Evolutionary conservation across 2,888 invertebrate genomes (phyloP).

Genomic region (Brachylomia viminalis): DNA sequence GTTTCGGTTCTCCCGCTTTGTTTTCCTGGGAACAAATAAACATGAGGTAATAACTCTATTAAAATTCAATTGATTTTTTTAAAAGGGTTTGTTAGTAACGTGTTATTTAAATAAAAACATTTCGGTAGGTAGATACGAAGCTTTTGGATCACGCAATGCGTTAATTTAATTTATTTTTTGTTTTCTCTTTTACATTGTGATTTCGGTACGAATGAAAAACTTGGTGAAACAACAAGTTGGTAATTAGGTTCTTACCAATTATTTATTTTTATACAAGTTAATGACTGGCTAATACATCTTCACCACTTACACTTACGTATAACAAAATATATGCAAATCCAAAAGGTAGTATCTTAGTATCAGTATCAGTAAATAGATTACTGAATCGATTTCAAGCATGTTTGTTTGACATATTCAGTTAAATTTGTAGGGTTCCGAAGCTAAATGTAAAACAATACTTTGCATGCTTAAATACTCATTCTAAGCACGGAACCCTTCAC

Average conservation of each 20-base stretch:
- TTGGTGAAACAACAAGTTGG: slow-evolving; percentile 19
- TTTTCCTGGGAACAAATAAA: slow-evolving; percentile 46
- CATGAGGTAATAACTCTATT: slow-evolving; percentile 48
- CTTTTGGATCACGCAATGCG: slow-evolving; percentile 6
- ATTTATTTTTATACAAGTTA: neutral
- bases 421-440: too few relatives aligned
- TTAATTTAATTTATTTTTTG: neutral
- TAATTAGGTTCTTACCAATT: slow-evolving; percentile 13
- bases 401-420: too few relatives aligned
- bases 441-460: too few relatives aligned
- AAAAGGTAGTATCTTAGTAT: too few relatives aligned
- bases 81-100: slow-evolving; percentile 10
- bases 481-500: too few relatives aligned
- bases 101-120: slow-evolving; percentile 53
- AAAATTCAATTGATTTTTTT: slow-evolving; percentile 31
- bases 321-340: too few relatives aligned
- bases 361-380: too few relatives aligned
- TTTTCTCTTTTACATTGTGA: slow-evolving; percentile 11
- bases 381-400: too few relatives aligned
- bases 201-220: slow-evolving; percentile 17
- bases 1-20: slow-evolving; percentile 28
- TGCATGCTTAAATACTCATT: too few relatives aligned
- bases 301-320: neutral
- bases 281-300: neutral
- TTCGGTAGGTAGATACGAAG: neutral